Evolutionary conservation across 2,888 invertebrate genomes (phyloP), one percentile per base, ranked within the genome.

Genomic region (Nycteola revayana): DNA sequence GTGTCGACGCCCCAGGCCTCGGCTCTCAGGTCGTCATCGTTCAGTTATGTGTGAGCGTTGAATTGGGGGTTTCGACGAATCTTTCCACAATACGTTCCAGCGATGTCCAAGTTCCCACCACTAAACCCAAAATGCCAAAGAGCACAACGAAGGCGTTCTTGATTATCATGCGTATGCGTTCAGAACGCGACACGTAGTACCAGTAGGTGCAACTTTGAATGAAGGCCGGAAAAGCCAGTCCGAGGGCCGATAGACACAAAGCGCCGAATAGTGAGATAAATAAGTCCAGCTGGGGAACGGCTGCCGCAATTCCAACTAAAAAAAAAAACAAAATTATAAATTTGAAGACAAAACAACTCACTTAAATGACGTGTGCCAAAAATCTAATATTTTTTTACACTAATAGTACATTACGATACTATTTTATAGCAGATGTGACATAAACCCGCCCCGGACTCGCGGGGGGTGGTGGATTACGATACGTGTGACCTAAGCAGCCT

Each of bases 241-340:
- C 97, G 36, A 98, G 90, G 0, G 95, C 95, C 0, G 97, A 96
- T 26, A 97, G 89, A 49, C 96, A 96, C 1, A 98, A 90, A 0
- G 98, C 97, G n/a, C 98, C 98, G 63, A 95, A 93, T 25, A 95
- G 83, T 0, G 95, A 94, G 46, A 93, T 93, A 60, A 96, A 95
- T 26, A 96, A 85, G 40, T 95, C 95, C 66, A 97, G 80, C 60
- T 95, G 93, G 0, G 98, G 97, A 38, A 98, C 94, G 0, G 94
- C 92, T 4, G 94, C 94, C 0, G 97, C 98, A 54, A 97, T 75
- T 1, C 93, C 86, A 79, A 96, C 97, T 97, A 89, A 2, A 90
- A 84, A 39, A 46, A 51, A 32, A 25, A n/a, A n/a, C n/a, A n/a
- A n/a, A n/a, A n/a, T n/a, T n/a, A n/a, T n/a, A n/a, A n/a, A n/a